Base-by-base conservation (phyloP, 2,888 invertebrate species). In the Chorisops tibialis region DNA sequence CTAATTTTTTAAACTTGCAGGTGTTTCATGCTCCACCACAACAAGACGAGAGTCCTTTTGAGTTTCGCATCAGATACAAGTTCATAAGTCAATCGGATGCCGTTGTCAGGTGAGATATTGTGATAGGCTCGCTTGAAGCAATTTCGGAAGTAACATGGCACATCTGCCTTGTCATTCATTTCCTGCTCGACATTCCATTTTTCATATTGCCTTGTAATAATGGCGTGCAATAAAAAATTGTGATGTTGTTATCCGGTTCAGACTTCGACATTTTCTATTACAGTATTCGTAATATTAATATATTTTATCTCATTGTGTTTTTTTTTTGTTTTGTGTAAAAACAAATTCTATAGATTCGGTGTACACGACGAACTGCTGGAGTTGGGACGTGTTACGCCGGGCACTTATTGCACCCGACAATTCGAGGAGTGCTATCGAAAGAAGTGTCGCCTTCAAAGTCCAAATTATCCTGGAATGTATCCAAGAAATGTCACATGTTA, bases 401-500 rank as follows among this genome's bases (percentile, higher is more conserved):
- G 89, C 62, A 88, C 90, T 66, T 88, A 93, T 82, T 87, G 90
- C 81, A 86, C 92, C 74, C 82, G 93, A 71, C 87, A 92, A 75
- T 87, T 91, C 79, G 87, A 93, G 81, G 87, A 93, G 79, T 89
- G 91, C 79, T 88, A 90, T 75, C 85, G 89, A 66, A 91, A 90
- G 73, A 87, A 88, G 64, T 93, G 94, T 75, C 86, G 91, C 56
- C 81, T 93, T 67, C 93, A 93, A 79, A 91, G 91, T 68, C 93
- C 94, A 56, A 93, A 93, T 79, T 94, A 92, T 75, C 93, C 93
- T 11, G 93, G 93, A 63, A 90, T 93, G 84, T 77, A 77, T 73
- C 77, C 77, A 65, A 81, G 94, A 67, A 95, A 95, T 79, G 93
- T 95, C 21, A 91, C 93, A 64, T 96, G 96, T 78, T 89, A 91